Conservation (phyloP, 2,113 vertebrate genomes). For the Carollia perspicillata region DNA sequence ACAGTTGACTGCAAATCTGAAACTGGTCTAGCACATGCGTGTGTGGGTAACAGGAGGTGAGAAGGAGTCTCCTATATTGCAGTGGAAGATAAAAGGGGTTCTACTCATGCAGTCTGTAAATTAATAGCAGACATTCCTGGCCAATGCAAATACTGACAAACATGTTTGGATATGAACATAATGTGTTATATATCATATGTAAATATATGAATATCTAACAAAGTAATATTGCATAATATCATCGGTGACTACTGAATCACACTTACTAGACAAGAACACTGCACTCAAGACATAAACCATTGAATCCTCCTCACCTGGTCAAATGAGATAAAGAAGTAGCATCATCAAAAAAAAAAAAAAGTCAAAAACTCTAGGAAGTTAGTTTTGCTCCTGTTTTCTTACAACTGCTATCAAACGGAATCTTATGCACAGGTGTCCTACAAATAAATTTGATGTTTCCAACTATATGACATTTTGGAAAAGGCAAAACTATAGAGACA, state of each 20-base stretch:
- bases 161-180: neutral
- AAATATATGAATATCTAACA: neutral
- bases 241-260: neutral
- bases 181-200: neutral
- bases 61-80: neutral
- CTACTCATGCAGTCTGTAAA: neutral
- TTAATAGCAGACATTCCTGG: neutral
- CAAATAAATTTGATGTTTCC: neutral
- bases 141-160: neutral
- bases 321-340: neutral
- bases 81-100: neutral
- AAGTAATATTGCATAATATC: neutral
- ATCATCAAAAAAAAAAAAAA: neutral
- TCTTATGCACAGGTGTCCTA: neutral
- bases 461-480: neutral
- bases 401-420: neutral
- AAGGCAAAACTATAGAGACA: neutral
- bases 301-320: neutral
- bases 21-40: neutral
- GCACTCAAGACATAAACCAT: neutral
- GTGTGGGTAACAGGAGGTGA: neutral
- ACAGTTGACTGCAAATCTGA: neutral
- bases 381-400: neutral
- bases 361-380: neutral
- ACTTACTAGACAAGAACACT: neutral